A percentile compares a stretch with the other conserved stretches of the same genome.
Conservation (phyloP, 2,888 invertebrate species). For the Campoplex capitator region DNA sequence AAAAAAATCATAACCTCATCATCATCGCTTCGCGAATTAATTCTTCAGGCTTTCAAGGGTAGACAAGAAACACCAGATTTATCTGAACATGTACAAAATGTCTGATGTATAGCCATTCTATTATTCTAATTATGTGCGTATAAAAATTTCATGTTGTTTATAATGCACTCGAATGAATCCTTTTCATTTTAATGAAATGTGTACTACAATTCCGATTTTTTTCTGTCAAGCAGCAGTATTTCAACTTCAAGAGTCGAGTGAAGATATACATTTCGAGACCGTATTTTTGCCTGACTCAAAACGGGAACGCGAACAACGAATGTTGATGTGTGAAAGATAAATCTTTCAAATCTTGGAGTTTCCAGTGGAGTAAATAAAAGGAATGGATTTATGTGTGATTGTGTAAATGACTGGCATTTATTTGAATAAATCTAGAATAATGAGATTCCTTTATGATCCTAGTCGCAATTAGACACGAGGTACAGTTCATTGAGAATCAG, state of each 20-base stretch:
- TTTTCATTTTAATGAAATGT: too few species aligned
- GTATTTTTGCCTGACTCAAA: too few species aligned
- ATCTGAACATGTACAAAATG: too few species aligned
- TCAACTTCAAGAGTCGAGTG: neutral
- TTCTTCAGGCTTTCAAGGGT: too few species aligned
- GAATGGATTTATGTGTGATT: neutral
- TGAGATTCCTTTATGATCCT: slow-evolving; percentile 24
- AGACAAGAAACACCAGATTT: too few species aligned
- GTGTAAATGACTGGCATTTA: slow-evolving; percentile 3
- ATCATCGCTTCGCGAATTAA: too few species aligned
- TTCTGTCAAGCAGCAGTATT: too few species aligned
- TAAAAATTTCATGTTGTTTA: neutral
- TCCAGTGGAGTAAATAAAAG: neutral
- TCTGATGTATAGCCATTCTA: too few species aligned
- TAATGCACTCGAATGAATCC: too few species aligned
- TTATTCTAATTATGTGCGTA: neutral
- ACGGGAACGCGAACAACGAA: neutral
- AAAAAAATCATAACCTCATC: too few species aligned
- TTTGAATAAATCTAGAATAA: slow-evolving; percentile 8
- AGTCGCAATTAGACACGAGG: slow-evolving; percentile 46
- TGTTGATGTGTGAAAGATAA: neutral
- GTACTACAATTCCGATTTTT: too few species aligned
- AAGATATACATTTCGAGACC: neutral
- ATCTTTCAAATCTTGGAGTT: neutral
- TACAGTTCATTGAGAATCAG: neutral